Evolutionary conservation across 2,888 invertebrate genomes (phyloP), one percentile per base, ranked within the genome.

Genomic region (Eristalis tenax): DNA sequence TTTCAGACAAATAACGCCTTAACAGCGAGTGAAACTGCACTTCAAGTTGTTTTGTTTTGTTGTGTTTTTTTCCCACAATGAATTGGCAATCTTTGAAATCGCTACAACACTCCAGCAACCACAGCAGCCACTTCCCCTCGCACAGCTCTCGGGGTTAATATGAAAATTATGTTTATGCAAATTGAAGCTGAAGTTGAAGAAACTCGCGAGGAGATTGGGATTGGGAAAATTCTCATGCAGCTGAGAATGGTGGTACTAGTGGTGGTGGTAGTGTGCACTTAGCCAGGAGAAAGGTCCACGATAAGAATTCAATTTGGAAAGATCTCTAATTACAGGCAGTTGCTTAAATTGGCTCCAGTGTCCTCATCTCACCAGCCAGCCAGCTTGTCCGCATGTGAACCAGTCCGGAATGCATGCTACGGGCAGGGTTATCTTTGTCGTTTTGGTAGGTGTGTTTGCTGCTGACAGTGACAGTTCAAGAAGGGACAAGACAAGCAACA

Each of bases 101-200:
- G 18, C 18, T 18, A 18, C 18, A 50, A 18, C 50, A 18, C 50
- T 5, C 18, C 69, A 61, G 6, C 43, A 4, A 22, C 28, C 59
- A 50, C 28, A 43, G 35, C 65, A 70, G 2, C 11, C 6, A 2
- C 26, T 18, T 56, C 64, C 65, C 28, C 38, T 56, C 64, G 4
- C 18, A 50, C 50, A 18, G 50, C 71, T 26, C 38, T 63, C 70
- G 88, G 88, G 89, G 89, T 90, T 90, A 90, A 90, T 89, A 89
- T 89, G 88, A 89, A 90, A 90, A 90, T 89, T 89, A 89, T 90
- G 90, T 90, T 90, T 89, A 90, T 90, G 90, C 90, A 90, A 90
- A 90, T 90, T 83, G 76, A 85, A 83, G 65, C 70, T 82, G 78
- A 78, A 88, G 85, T 78, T 85, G 85, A 81, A 81, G 79, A 83